These are phyloP conservation scores for Molossus alvarezi DNA, from an alignment of 2,797 vertebrate genomes.

Conservation along the genomic window DNA sequence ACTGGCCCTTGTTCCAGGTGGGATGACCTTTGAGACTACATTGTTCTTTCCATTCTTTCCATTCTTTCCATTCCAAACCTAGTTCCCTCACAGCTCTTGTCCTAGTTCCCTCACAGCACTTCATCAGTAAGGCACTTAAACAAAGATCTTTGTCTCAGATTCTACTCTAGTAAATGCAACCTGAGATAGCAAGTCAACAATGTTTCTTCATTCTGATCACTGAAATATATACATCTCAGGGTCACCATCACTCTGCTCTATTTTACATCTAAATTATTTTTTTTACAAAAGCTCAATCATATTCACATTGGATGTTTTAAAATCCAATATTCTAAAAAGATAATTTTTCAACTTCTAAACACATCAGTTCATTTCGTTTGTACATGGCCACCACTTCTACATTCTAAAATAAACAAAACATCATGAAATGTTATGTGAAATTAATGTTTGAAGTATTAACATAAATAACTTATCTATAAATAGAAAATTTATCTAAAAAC, in stretches of 20 bases:
- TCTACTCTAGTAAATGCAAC: not conserved
- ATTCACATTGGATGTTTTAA: not conserved
- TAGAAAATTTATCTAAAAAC: not conserved
- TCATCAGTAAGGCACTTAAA: not conserved
- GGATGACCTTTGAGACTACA: too few species aligned
- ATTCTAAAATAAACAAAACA: not conserved
- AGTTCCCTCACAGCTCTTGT: not conserved
- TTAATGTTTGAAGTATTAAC: not conserved
- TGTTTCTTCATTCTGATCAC: not conserved
- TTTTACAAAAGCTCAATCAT: not conserved
- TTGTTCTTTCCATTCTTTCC: not conserved
- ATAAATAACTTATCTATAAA: not conserved
- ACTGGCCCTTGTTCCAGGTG: not conserved
- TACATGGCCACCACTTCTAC: not conserved
- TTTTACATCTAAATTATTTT: not conserved
- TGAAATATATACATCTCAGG: not conserved
- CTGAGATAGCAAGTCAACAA: not conserved
- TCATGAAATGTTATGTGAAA: not conserved
- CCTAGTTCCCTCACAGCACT: not conserved
- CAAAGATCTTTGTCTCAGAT: not conserved
- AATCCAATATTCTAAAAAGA: not conserved
- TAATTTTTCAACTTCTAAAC: not conserved
- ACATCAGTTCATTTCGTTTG: not conserved
- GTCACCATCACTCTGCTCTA: not conserved
- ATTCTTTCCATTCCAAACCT: not conserved